Percentiles rank a stretch among this genome's conserved stretches.
Conservation (phyloP, 2,113 vertebrate genomes). For the Herpetotheres cachinnans region DNA sequence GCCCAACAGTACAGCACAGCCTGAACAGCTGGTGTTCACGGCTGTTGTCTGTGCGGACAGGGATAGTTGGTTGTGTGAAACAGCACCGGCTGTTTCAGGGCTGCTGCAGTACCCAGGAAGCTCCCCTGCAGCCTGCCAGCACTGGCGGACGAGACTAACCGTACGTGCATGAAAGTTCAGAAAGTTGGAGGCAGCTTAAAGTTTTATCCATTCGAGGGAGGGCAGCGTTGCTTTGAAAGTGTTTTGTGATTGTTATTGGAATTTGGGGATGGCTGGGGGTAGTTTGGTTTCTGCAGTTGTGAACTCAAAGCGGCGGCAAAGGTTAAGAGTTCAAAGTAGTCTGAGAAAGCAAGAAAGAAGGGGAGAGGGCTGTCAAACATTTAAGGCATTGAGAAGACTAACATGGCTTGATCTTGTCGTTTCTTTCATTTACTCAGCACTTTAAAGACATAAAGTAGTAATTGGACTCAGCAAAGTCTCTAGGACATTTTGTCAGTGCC, state of each 20-base stretch:
- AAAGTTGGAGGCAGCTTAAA: not conserved
- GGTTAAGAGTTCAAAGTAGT: constrained; percentile 39
- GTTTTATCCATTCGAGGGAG: not conserved
- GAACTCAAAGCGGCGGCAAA: constrained; percentile 20
- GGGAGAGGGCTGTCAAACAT: constrained; percentile 7
- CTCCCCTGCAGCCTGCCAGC: not conserved
- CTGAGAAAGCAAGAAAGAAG: not conserved
- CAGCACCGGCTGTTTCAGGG: not conserved
- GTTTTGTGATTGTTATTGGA: not conserved
- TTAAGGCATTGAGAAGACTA: constrained; percentile 24
- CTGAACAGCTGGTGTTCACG: not conserved
- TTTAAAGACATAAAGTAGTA: constrained; percentile 51
- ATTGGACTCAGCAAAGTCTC: constrained; percentile 50
- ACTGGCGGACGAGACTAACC: fast-evolving
- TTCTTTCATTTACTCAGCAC: constrained; percentile 36
- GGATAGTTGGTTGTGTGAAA: not conserved
- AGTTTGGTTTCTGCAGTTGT: not conserved
- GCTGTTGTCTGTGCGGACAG: not conserved
- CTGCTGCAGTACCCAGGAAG: not conserved
- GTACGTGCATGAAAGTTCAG: not conserved
- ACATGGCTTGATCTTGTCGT: constrained; percentile 51
- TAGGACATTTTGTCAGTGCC: constrained; percentile 31
- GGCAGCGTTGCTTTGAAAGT: not conserved
- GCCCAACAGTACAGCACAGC: not conserved
- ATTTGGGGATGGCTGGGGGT: not conserved